Evolutionary conservation across 2,113 vertebrate species (phyloP).

Genomic region (Lampris incognitus): DNA sequence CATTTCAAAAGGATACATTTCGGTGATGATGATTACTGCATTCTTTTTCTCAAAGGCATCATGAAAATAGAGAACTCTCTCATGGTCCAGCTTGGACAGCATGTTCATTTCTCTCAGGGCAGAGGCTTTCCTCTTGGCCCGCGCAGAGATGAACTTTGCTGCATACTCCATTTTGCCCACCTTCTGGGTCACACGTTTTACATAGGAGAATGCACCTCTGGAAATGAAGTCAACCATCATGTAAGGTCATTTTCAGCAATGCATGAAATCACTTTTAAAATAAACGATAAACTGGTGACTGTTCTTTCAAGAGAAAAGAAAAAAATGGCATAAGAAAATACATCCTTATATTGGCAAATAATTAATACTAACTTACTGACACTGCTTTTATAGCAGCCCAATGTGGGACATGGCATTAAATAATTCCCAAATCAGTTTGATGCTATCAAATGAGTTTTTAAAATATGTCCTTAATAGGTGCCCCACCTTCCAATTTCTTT

Average conservation of each 20-base stretch:
- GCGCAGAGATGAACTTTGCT: constrained; percentile 94
- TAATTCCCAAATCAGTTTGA: too few species aligned
- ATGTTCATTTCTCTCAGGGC: constrained; percentile 89
- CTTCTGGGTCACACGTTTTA: constrained; percentile 91
- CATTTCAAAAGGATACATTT: constrained; percentile 88
- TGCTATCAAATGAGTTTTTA: not conserved
- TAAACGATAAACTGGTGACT: not conserved
- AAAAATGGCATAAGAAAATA: not conserved
- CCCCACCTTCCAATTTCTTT: constrained; percentile 94
- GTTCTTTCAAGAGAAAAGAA: too few species aligned
- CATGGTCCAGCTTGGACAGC: constrained; percentile 91
- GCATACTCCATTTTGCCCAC: constrained; percentile 88
- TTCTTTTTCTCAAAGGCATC: constrained; percentile 97
- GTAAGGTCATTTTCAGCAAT: not conserved
- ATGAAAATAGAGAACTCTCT: constrained; percentile 91
- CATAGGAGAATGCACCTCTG: constrained; percentile 98
- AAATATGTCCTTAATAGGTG: constrained; percentile 4
- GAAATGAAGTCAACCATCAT: constrained; percentile 2
- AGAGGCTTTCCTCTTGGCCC: constrained; percentile 89
- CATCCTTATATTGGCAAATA: not conserved
- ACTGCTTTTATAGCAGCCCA: not conserved
- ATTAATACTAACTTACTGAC: not conserved
- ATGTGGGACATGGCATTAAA: not conserved
- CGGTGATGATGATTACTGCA: constrained; percentile 90
- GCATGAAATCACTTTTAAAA: not conserved